Base-by-base conservation (phyloP, 2,797 vertebrate genomes). In the Diplodus sargus region DNA sequence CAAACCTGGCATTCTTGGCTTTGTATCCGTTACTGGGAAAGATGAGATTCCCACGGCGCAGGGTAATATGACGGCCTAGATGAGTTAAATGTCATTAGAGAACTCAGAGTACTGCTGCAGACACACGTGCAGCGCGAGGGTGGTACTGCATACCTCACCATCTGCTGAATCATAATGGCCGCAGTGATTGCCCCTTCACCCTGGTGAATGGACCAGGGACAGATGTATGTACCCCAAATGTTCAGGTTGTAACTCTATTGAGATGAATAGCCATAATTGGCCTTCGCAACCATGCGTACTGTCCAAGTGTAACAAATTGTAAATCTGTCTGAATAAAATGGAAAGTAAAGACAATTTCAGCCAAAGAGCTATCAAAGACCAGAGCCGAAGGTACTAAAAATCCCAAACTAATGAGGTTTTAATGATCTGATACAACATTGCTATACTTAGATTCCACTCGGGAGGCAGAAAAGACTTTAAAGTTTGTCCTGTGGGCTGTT, bases 151-250 rank as follows among this genome's bases (percentile, higher is more conserved):
- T 78, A 47, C 84, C 56, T n/a, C 76, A 52, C 68, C 62, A 74
- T 87, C 75, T 85, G 89, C 90, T 88, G 87, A 90, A 74, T 91
- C 92, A 90, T 78, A 74, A 51, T 80, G 78, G 66, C 42, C 28
- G 8, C 58, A 71, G n/a, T 78, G 85, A 81, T 69, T 88, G 70
- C 74, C 63, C 57, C 49, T 67, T 78, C 75, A 76, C 43, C 61
- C 47, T 56, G 76, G 52, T 59, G 63, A 70, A 53, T 52, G 80
- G 70, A 48, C 54, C 42, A 73, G 22, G 66, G 66, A 79, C 49
- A 18, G 68, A 42, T n/a, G 39, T 22, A 16, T 42, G 42, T 34
- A 34, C 30, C 28, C 52, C 57, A 52, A 51, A 64, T 48, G 57
- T 60, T 62, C 30, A 34, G 57, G 48, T 54, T 58, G 34, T 47